These are phyloP conservation scores for Aphidius gifuensis DNA, from an alignment of 1,140 invertebrate species.

Conservation along the genomic window DNA sequence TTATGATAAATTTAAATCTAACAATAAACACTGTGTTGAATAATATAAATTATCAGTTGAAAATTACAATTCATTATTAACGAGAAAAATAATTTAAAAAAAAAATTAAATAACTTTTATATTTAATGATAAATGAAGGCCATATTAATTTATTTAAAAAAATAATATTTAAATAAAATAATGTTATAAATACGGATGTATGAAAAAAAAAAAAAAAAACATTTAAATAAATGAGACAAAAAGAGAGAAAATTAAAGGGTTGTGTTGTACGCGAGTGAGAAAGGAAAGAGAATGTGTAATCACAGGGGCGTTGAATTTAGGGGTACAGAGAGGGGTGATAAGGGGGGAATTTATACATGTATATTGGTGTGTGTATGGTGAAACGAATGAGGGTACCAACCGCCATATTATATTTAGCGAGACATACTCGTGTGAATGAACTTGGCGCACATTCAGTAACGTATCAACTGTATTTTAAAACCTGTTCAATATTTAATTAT, in stretches of 20 bases:
- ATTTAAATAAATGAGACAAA: conserved; percentile 17
- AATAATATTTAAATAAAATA: no score
- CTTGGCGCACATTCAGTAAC: conserved; percentile 40
- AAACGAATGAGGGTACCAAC: conserved; percentile 36
- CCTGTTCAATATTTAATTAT: no score
- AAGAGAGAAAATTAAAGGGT: neutral
- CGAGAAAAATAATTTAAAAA: no score
- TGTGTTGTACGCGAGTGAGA: conserved; percentile 7
- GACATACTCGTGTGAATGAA: conserved; percentile 50
- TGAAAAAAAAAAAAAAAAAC: neutral
- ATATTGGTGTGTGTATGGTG: conserved; percentile 6
- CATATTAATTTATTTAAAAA: no score
- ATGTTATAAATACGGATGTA: no score
- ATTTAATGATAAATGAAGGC: no score
- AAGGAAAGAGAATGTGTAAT: conserved; percentile 30
- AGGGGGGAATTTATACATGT: neutral
- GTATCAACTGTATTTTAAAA: neutral
- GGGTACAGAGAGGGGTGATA: conserved; percentile 28
- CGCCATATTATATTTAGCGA: conserved; percentile 52
- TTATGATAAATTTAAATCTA: no score
- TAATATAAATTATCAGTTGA: no score
- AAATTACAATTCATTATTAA: no score
- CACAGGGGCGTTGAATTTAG: conserved; percentile 48
- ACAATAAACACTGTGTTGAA: no score
- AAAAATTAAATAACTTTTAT: no score